Evolutionary conservation across 1,140 invertebrate species (phyloP), one percentile per base, ranked within the genome.

Genomic region (Saccostrea cuccullata): DNA sequence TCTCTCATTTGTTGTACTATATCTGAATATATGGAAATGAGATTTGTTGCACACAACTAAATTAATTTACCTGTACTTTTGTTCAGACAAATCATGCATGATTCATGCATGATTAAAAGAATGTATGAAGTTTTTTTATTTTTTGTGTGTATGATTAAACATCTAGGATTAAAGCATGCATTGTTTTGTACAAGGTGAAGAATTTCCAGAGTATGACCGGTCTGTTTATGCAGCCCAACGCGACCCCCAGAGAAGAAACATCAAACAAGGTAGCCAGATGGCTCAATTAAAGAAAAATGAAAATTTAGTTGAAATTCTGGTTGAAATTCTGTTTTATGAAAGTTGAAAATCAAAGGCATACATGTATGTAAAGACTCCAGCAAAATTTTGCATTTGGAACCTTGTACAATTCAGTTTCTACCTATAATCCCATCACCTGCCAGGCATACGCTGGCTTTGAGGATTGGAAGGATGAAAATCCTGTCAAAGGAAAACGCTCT

Each of bases 181-280:
- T 85, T 85, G 20, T 64, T 36, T 60, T 36, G 30, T 26, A 85
- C 55, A 87, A 90, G 89, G 89, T 90, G 89, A 90, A 73, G 89
- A 90, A 88, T 90, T 90, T 55, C 89, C 89, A 60, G 87, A 20
- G 77, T 90, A 90, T 86, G 89, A 90, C 82, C 58, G 70, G 82
- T 90, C 89, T 84, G 86, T 90, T 17, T 90, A 90, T 86, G 84
- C 84, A 26, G 89, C 89, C 30, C 86, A 90, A 58, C 85, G 87
- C 73, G 64, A 85, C 58, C 89, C 87, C 26, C 90, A 86, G 85
- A 91, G 67, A 86, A 86, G 84, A 23, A 89, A 90, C 82, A 86
- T 85, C n/a, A 83, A 88, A 58, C 84, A 85, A 91, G 88, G 87
- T 85, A 84, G 40, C 55, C 55, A 55, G 20, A 13, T 84, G 82